phyloP scores from a whole-genome alignment of 2,888 invertebrate species.

The Pyrrhosoma nymphula region DNA sequence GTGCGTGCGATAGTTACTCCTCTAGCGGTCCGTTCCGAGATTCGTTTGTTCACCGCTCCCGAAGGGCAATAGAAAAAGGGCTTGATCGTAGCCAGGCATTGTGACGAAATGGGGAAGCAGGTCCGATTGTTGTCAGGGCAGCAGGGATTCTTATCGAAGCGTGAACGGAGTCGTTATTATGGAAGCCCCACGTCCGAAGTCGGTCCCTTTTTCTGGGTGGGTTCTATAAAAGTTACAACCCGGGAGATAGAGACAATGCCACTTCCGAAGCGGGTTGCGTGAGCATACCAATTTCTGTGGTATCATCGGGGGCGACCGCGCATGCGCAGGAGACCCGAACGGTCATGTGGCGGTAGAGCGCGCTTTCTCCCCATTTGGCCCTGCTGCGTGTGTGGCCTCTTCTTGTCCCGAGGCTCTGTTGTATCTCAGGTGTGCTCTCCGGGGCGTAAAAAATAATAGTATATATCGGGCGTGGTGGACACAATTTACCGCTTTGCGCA shows the following conservation, averaged over 20 bases:
- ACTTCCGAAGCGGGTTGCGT: not conserved
- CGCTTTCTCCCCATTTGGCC: not conserved
- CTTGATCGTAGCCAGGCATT: too few species aligned
- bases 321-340: slow-evolving; percentile 7
- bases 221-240: not conserved
- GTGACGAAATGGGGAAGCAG: not conserved
- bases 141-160: not conserved
- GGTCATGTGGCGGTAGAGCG: not conserved
- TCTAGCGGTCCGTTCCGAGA: too few species aligned
- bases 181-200: not conserved
- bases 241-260: not conserved
- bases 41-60: too few species aligned
- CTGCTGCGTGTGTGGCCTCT: not conserved
- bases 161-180: not conserved
- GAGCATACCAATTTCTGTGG: not conserved
- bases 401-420: not conserved
- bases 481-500: not conserved
- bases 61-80: too few species aligned
- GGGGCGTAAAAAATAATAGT: not conserved
- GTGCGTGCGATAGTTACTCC: too few species aligned
- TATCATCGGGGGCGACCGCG: not conserved
- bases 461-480: not conserved
- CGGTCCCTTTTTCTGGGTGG: not conserved
- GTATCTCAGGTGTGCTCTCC: not conserved
- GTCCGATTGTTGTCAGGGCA: not conserved